Evolutionary conservation across 2,797 vertebrate genomes (phyloP).

Genomic region (Phalloptychus januarius): DNA sequence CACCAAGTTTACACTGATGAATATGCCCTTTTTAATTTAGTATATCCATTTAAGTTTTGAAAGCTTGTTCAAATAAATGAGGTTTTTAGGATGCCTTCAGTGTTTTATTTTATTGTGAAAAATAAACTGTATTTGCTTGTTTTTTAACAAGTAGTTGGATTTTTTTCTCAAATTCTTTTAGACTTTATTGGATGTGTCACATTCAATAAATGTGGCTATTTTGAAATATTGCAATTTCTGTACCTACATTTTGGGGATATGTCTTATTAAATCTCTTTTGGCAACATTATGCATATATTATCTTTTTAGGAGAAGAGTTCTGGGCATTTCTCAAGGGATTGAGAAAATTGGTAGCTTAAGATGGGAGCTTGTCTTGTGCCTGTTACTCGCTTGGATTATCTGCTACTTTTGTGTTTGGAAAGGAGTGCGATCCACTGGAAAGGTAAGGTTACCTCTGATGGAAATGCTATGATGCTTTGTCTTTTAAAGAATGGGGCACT

Average conservation of each 20-base stretch:
- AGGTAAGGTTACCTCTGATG: constrained; percentile 73
- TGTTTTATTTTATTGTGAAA: neutral
- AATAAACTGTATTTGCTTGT: neutral
- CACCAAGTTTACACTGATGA: neutral
- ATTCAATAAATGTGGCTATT: neutral
- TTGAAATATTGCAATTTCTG: neutral
- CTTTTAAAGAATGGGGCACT: neutral
- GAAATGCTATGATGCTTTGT: neutral
- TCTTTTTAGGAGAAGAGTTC: constrained; percentile 83
- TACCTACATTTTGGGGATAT: neutral
- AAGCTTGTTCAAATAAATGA: neutral
- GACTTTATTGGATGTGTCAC: neutral
- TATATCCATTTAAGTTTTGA: neutral
- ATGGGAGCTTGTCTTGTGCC: constrained; percentile 89
- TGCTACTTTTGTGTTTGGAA: constrained; percentile 96
- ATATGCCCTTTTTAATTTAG: neutral
- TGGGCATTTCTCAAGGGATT: constrained; percentile 87
- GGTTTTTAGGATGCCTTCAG: neutral
- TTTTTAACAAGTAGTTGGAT: neutral
- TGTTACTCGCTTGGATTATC: constrained; percentile 88
- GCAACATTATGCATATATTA: constrained; percentile 12
- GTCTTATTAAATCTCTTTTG: neutral
- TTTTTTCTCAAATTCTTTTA: neutral
- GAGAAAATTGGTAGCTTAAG: constrained; percentile 86
- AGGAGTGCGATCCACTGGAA: constrained; percentile 91